These are phyloP conservation scores for Typhlichthys subterraneus DNA, from an alignment of 2,797 vertebrate genomes.

Conservation along the genomic window DNA sequence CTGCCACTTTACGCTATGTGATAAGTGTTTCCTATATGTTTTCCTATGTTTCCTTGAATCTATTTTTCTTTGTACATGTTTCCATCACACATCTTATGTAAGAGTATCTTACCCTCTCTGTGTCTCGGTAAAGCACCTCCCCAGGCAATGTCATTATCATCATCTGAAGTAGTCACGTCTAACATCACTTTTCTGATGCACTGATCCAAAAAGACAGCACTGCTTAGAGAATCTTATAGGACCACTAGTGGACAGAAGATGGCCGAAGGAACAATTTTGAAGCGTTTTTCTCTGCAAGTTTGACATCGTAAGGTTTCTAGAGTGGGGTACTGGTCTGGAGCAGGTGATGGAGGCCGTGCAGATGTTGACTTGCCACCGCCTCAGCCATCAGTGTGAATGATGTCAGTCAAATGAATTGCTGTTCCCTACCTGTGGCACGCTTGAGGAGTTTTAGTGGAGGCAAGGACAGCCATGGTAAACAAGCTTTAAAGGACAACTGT, in stretches of 20 bases:
- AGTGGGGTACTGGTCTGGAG: constrained; percentile 24
- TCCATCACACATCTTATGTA: constrained; percentile 64
- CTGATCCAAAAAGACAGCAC: constrained; percentile 55
- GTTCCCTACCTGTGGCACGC: constrained; percentile 64
- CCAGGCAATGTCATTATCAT: constrained; percentile 68
- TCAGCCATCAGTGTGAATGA: constrained; percentile 72
- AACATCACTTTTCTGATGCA: constrained; percentile 44
- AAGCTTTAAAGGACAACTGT: constrained; percentile 50
- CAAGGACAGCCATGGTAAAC: constrained; percentile 64
- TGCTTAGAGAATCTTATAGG: constrained; percentile 40
- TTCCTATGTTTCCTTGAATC: constrained; percentile 46
- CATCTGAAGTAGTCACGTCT: constrained; percentile 60
- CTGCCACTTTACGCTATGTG: constrained; percentile 7
- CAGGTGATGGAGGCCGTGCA: constrained; percentile 41
- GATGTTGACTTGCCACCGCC: constrained; percentile 51
- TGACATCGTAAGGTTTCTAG: constrained; percentile 40
- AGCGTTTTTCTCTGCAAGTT: constrained; percentile 20
- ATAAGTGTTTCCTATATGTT: constrained; percentile 9
- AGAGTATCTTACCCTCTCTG: constrained; percentile 48
- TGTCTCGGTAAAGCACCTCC: constrained; percentile 69
- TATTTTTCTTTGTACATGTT: constrained; percentile 29
- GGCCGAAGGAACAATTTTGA: constrained; percentile 4
- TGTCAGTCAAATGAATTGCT: constrained; percentile 77
- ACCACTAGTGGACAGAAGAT: constrained; percentile 2
- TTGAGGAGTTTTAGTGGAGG: constrained; percentile 70